A percentile compares a stretch with the other conserved stretches of the same genome.
phyloP scores from a whole-genome alignment of 2,888 invertebrate species.

The Ceramica pisi region DNA sequence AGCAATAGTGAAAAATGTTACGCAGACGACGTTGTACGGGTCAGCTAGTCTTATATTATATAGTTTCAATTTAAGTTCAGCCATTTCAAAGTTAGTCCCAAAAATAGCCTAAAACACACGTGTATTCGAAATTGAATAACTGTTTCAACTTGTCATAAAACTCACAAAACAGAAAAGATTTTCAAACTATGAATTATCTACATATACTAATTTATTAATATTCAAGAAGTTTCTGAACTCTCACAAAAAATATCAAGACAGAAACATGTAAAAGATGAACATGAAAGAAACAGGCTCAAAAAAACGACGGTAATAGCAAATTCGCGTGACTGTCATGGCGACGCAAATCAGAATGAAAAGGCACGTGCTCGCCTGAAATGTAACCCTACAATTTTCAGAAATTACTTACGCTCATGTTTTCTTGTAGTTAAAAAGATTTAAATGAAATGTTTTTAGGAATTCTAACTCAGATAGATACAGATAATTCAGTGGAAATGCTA shows the following conservation, averaged over 20 bases:
- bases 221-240: slow-evolving; percentile 26
- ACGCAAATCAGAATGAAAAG: slow-evolving; percentile 52
- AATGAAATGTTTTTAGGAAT: no score
- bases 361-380: slow-evolving; percentile 44
- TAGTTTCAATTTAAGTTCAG: slow-evolving; percentile 32
- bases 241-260: slow-evolving; percentile 21
- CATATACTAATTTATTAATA: slow-evolving; percentile 27
- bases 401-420: slow-evolving; percentile 2
- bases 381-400: slow-evolving; percentile 22
- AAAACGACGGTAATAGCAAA: slow-evolving; percentile 50
- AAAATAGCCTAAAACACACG: slow-evolving; percentile 9
- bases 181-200: neutral
- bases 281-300: slow-evolving; percentile 47
- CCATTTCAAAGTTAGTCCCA: slow-evolving; percentile 5
- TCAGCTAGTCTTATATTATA: no score
- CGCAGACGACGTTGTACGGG: no score
- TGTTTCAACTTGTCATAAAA: slow-evolving; percentile 3
- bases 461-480: no score
- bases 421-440: neutral
- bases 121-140: neutral
- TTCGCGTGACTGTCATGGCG: slow-evolving; percentile 59
- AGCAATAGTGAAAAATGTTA: no score
- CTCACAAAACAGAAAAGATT: slow-evolving; percentile 1
- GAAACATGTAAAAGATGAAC: slow-evolving; percentile 37
- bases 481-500: no score